phyloP scores from a whole-genome alignment of 2,113 vertebrate genomes.

The Pangasianodon hypophthalmus region DNA sequence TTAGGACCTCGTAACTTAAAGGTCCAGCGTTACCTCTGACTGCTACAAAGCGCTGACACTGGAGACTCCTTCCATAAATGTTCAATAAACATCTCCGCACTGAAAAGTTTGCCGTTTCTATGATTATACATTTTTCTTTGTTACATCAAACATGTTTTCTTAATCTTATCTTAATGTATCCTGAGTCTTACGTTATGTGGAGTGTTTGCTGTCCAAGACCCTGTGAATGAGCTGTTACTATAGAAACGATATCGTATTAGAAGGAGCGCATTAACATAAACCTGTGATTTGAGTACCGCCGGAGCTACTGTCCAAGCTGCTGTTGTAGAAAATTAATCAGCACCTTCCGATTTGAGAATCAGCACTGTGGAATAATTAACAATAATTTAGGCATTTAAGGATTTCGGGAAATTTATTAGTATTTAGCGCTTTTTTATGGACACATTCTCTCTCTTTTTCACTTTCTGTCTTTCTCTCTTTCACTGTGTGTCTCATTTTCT shows the following conservation, averaged over 20 bases:
- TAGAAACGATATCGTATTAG: not conserved
- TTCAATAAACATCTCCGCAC: too few species aligned
- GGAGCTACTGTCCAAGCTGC: too few species aligned
- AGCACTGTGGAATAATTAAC: too few species aligned
- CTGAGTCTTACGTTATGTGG: not conserved
- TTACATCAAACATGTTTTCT: too few species aligned
- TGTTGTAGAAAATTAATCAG: too few species aligned
- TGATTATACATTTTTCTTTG: too few species aligned
- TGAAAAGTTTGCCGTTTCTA: too few species aligned
- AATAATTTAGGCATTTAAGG: not conserved
- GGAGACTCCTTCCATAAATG: too few species aligned
- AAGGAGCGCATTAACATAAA: not conserved
- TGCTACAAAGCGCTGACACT: too few species aligned
- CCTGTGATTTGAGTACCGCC: too few species aligned
- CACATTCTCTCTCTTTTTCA: not conserved
- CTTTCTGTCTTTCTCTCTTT: slow-evolving; percentile 31
- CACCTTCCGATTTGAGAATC: too few species aligned
- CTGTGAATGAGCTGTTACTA: not conserved
- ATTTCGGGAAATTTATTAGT: not conserved
- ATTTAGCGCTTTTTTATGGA: not conserved
- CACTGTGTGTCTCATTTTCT: slow-evolving; percentile 45
- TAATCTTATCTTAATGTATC: too few species aligned
- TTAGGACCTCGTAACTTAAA: not conserved
- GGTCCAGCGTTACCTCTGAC: not conserved
- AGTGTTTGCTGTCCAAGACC: not conserved